A percentile compares a stretch with the other conserved stretches of the same genome.
Evolutionary conservation across 2,113 vertebrate genomes (phyloP).

Genomic region (Siniperca knerii): DNA sequence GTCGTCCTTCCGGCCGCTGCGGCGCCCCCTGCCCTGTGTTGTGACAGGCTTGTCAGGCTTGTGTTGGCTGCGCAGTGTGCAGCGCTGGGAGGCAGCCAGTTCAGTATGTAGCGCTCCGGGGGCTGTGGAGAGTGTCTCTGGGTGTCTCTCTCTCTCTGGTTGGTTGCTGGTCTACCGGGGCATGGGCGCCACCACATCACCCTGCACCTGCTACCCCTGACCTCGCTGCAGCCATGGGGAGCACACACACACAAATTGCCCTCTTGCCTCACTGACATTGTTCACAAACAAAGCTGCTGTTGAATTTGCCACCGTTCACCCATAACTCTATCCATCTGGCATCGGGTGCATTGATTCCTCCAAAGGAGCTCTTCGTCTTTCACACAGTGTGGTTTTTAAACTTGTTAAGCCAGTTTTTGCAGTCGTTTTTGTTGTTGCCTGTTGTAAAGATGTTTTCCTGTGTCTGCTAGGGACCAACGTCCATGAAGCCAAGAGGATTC

Average conservation of each 20-base stretch:
- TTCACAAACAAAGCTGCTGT: conserved; percentile 47
- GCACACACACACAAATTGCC: conserved; percentile 35
- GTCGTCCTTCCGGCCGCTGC: conserved; percentile 38
- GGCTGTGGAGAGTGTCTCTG: not conserved
- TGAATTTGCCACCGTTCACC: conserved; percentile 59
- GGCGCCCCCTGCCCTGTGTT: conserved; percentile 52
- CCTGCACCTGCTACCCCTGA: conserved; percentile 75
- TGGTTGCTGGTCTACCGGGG: conserved; percentile 39
- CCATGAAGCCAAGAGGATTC: conserved; percentile 92
- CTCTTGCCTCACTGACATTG: conserved; percentile 47
- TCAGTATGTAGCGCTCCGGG: conserved; percentile 18
- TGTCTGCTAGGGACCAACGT: conserved; percentile 92
- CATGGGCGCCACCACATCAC: conserved; percentile 52
- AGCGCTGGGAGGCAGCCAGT: conserved; percentile 49
- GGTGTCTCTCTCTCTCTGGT: conserved; percentile 30
- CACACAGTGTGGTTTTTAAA: conserved; percentile 58
- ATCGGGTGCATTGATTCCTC: conserved; percentile 52
- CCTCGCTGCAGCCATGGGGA: conserved; percentile 48
- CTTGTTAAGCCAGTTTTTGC: conserved; percentile 20
- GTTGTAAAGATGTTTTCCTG: not conserved
- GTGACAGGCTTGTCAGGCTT: conserved; percentile 68
- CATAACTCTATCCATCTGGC: conserved; percentile 71
- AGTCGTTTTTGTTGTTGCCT: not conserved
- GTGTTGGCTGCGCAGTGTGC: conserved; percentile 23
- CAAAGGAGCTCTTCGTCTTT: conserved; percentile 57